Percentiles rank a stretch among this genome's conserved stretches.
Evolutionary conservation across 2,113 vertebrate genomes (phyloP).

Genomic region (Rhagologus leucostigma): DNA sequence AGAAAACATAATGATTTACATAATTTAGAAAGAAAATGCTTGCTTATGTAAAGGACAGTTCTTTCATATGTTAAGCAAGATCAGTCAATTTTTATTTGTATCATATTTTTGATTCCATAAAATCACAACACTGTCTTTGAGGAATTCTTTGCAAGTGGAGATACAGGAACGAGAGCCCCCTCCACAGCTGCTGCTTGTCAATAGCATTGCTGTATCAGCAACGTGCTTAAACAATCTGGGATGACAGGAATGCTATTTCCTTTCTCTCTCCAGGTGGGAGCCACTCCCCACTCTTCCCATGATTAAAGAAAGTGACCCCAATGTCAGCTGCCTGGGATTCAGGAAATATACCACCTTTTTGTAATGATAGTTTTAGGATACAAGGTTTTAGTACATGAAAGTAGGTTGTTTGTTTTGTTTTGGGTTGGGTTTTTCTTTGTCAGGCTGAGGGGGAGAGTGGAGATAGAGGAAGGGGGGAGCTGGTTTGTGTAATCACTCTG

Average conservation of each 20-base stretch:
- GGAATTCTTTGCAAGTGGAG: slow-evolving; percentile 13
- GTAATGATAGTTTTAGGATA: background rate
- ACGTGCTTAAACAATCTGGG: background rate
- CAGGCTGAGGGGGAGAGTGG: rapidly evolving
- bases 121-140: background rate
- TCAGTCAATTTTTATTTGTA: background rate
- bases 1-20: background rate
- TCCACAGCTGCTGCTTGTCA: background rate
- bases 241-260: slow-evolving; percentile 4
- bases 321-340: background rate
- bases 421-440: rapidly evolving
- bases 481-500: background rate
- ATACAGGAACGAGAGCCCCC: background rate
- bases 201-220: background rate
- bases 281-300: background rate
- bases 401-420: background rate
- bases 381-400: background rate
- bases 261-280: slow-evolving; percentile 16
- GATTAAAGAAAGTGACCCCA: background rate
- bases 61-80: slow-evolving; percentile 22
- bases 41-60: background rate
- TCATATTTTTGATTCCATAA: slow-evolving; percentile 8
- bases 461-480: background rate
- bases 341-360: background rate
- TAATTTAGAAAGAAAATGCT: background rate